Conservation (phyloP, 1,140 invertebrate species). For the Heliconius himera region DNA sequence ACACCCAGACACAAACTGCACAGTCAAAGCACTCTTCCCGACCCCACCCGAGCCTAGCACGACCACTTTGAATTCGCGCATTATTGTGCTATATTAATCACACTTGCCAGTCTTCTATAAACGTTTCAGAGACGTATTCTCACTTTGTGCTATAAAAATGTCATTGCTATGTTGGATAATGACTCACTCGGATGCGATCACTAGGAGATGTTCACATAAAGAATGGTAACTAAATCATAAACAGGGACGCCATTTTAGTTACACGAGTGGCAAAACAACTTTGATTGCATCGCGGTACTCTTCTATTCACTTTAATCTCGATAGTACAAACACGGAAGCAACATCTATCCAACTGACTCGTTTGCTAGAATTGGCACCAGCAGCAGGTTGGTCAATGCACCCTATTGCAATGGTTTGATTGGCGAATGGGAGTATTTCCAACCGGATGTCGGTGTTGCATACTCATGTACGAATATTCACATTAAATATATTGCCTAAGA, state of each 20-base stretch:
- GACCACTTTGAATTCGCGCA: constrained; percentile 99
- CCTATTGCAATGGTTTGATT: constrained; percentile 79
- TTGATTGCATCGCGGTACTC: constrained; percentile 68
- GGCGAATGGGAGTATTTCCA: constrained; percentile 71
- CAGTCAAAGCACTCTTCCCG: constrained; percentile 98
- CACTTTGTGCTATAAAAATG: constrained; percentile 80
- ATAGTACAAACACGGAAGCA: constrained; percentile 76
- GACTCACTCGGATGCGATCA: constrained; percentile 77
- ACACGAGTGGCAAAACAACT: constrained; percentile 73
- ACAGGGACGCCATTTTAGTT: constrained; percentile 80
- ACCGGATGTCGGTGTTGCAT: constrained; percentile 63
- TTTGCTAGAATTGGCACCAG: constrained; percentile 66
- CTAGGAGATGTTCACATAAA: constrained; percentile 70
- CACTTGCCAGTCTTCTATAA: constrained; percentile 72
- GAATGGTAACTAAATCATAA: constrained; percentile 76
- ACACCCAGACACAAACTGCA: constrained; percentile 99
- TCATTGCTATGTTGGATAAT: constrained; percentile 80
- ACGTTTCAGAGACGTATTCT: constrained; percentile 77
- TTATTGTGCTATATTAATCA: constrained; percentile 83
- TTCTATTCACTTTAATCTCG: constrained; percentile 64
- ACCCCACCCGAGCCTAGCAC: constrained; percentile 99
- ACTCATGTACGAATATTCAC: neutral
- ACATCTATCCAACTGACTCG: constrained; percentile 77
- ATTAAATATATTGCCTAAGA: neutral
- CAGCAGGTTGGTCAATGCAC: constrained; percentile 80